Evolutionary conservation across 2,888 invertebrate species (phyloP).

Genomic region (Athalia circularis): DNA sequence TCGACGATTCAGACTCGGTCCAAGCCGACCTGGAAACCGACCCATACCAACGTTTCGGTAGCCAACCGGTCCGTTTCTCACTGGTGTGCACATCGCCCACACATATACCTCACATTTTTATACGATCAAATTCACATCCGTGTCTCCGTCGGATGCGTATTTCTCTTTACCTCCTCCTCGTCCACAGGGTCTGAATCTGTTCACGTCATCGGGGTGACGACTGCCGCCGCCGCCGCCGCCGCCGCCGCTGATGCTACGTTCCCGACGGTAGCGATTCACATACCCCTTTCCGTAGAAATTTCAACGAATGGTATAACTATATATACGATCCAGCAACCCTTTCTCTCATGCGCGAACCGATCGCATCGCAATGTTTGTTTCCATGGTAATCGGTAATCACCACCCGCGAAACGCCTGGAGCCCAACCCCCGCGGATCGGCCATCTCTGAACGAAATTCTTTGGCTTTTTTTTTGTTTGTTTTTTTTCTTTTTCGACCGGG

Average conservation of each 20-base stretch:
- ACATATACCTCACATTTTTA: too few species aligned
- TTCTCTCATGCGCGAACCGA: conserved; percentile 73
- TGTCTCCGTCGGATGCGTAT: not conserved
- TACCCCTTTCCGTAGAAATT: conserved; percentile 22
- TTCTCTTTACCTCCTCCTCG: conserved; percentile 42
- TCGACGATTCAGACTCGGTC: conserved; percentile 28
- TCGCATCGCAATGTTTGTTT: conserved; percentile 78
- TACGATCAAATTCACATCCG: not conserved
- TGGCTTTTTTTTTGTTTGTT: not conserved
- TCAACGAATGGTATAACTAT: conserved; percentile 47
- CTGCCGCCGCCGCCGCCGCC: not conserved
- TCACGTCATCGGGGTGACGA: conserved; percentile 21
- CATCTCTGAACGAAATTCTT: not conserved
- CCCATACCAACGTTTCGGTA: too few species aligned
- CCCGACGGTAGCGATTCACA: not conserved
- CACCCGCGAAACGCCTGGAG: conserved; percentile 62
- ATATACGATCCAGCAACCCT: conserved; percentile 60
- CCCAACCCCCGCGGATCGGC: conserved; percentile 61
- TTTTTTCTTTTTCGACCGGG: not conserved
- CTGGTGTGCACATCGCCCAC: too few species aligned
- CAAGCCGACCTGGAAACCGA: not conserved
- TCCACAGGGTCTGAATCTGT: conserved; percentile 39
- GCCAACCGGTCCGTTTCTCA: too few species aligned
- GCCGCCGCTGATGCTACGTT: too few species aligned
- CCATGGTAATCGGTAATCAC: conserved; percentile 79